Evolutionary conservation across 2,113 vertebrate genomes (phyloP).

Genomic region (Pampusana beccarii): DNA sequence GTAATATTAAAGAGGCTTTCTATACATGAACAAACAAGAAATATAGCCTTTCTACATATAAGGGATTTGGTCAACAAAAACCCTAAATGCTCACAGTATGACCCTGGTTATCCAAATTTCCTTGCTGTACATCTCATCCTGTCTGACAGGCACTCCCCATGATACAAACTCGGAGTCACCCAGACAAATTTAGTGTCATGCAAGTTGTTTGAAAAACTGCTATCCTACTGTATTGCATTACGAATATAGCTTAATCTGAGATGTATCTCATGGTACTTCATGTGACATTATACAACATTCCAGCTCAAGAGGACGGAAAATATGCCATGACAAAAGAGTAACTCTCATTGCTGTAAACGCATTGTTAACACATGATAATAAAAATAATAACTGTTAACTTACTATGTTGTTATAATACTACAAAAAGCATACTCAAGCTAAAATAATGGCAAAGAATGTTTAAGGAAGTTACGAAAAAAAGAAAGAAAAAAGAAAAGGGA

Average conservation of each 20-base stretch:
- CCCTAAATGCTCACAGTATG: background rate
- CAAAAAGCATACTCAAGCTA: background rate
- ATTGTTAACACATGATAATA: background rate
- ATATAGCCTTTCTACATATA: background rate
- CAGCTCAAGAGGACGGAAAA: background rate
- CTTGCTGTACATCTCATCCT: background rate
- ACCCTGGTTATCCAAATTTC: conserved; percentile 18
- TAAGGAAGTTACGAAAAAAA: background rate
- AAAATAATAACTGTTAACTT: background rate
- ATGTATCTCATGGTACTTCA: background rate
- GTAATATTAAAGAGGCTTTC: background rate
- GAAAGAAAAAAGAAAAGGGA: background rate
- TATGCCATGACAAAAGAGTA: background rate
- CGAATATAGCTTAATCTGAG: background rate
- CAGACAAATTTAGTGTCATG: background rate
- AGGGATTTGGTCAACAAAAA: background rate
- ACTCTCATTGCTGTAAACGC: background rate
- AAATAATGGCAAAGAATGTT: background rate
- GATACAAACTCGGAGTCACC: background rate
- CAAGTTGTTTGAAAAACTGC: conserved; percentile 3
- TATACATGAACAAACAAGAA: conserved; percentile 18
- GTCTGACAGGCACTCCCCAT: background rate
- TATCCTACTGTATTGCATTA: background rate
- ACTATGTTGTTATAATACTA: background rate
- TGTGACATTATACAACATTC: background rate